These are phyloP conservation scores for Hirudinaria manillensis DNA, from an alignment of 2,888 invertebrate genomes.

Conservation along the genomic window DNA sequence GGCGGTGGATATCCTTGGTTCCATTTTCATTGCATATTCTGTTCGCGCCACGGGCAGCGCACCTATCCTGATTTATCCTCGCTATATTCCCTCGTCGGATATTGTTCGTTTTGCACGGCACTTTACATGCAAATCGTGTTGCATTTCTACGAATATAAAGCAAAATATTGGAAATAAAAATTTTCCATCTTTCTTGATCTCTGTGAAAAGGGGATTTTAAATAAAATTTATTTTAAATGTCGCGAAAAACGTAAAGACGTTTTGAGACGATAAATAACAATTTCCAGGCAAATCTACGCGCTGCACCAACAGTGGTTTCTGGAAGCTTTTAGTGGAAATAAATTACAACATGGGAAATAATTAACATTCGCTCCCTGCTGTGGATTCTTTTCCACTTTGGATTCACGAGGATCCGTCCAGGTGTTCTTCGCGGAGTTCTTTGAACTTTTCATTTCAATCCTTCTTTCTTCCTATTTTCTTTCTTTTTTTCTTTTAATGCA, in stretches of 20 bases:
- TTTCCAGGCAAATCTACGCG: neutral
- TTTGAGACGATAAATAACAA: constrained; percentile 7
- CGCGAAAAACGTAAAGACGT: neutral
- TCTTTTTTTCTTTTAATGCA: too few relatives aligned
- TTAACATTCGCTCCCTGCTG: too few relatives aligned
- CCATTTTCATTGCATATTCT: neutral
- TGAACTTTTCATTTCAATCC: too few relatives aligned
- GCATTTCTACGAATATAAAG: neutral
- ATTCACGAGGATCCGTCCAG: too few relatives aligned
- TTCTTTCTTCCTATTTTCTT: too few relatives aligned
- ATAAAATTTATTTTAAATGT: neutral
- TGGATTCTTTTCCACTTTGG: too few relatives aligned
- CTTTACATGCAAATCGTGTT: constrained; percentile 13
- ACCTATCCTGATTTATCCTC: constrained; percentile 11
- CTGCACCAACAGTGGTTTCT: neutral
- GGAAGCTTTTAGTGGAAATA: constrained; percentile 15
- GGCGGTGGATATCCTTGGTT: too few relatives aligned
- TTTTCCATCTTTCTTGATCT: too few relatives aligned
- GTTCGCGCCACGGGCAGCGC: neutral
- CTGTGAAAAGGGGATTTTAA: too few relatives aligned
- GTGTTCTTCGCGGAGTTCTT: too few relatives aligned
- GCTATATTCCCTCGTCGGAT: neutral
- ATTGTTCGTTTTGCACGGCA: constrained; percentile 2
- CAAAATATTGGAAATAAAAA: neutral
- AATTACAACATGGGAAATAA: neutral